Percentiles rank a stretch among this genome's conserved stretches.
Conservation (phyloP, 2,888 invertebrate genomes). For the Melipona bicolor region DNA sequence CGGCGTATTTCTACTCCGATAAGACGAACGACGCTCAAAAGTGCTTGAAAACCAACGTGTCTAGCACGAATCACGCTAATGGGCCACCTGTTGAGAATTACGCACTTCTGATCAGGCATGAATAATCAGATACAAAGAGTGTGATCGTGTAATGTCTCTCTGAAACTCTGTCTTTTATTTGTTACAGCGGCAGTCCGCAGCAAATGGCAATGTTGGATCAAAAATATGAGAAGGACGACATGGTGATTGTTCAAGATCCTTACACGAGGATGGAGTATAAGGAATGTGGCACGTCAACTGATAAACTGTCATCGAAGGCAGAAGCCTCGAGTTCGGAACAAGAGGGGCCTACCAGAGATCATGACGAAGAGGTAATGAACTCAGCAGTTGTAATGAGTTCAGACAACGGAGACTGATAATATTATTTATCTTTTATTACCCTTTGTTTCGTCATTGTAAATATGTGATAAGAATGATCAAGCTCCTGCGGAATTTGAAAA, state of each 20-base stretch:
- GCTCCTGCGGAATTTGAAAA: background rate
- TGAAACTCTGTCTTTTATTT: background rate
- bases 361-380: slow-evolving; percentile 7
- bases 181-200: slow-evolving; percentile 45
- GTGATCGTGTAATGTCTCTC: background rate
- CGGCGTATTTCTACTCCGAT: slow-evolving; percentile 25
- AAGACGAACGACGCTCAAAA: slow-evolving; percentile 24
- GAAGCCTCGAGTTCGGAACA: slow-evolving; percentile 24
- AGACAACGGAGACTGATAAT: no score
- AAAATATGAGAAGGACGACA: slow-evolving; percentile 50
- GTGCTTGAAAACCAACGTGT: slow-evolving; percentile 17
- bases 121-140: background rate
- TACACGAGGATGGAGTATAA: slow-evolving; percentile 10
- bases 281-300: slow-evolving; percentile 19
- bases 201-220: slow-evolving; percentile 49
- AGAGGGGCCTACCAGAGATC: slow-evolving; percentile 34
- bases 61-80: background rate
- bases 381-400: slow-evolving; percentile 18
- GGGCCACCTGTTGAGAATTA: slow-evolving; percentile 31
- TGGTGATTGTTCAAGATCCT: slow-evolving; percentile 42
- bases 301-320: slow-evolving; percentile 19
- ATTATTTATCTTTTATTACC: no score
- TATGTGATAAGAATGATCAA: no score
- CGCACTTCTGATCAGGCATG: slow-evolving; percentile 52
- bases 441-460: no score